phyloP scores from a whole-genome alignment of 2,113 vertebrate species.

The Lates calcarifer region DNA sequence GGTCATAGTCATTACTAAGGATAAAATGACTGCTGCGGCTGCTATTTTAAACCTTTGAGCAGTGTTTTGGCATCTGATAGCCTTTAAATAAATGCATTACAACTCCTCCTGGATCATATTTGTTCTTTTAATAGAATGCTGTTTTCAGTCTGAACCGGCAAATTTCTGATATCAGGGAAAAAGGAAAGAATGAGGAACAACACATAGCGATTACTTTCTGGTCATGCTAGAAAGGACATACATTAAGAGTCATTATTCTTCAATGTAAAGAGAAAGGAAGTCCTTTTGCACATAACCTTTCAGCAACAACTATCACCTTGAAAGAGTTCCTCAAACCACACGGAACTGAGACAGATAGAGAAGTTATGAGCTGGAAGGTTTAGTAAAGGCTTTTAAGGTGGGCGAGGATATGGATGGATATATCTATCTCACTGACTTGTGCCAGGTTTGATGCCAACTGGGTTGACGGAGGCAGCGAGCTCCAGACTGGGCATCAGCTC shows the following conservation, averaged over 20 bases:
- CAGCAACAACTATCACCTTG: slow-evolving; percentile 57
- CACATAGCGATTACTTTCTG: slow-evolving; percentile 64
- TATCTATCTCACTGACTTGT: slow-evolving; percentile 93
- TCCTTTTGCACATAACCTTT: slow-evolving; percentile 64
- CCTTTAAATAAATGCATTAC: not conserved
- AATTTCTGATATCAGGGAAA: slow-evolving; percentile 15
- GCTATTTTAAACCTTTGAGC: not conserved
- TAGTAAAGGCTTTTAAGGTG: slow-evolving; percentile 64
- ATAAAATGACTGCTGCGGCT: not conserved
- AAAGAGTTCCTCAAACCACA: slow-evolving; percentile 57
- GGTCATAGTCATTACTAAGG: not conserved
- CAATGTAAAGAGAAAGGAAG: not conserved
- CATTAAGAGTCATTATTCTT: not conserved
- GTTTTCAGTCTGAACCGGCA: slow-evolving; percentile 54
- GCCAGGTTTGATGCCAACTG: slow-evolving; percentile 95
- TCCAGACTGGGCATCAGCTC: slow-evolving; percentile 96
- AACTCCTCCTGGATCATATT: not conserved
- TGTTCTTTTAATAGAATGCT: slow-evolving; percentile 32
- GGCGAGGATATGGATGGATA: slow-evolving; percentile 59
- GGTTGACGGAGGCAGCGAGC: slow-evolving; percentile 91
- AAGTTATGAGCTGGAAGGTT: slow-evolving; percentile 48
- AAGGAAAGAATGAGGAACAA: slow-evolving; percentile 51
- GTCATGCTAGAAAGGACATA: slow-evolving; percentile 63
- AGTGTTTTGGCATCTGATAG: not conserved
- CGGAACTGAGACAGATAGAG: slow-evolving; percentile 26